A percentile compares a stretch with the other conserved stretches of the same genome.
These are phyloP conservation scores for Pitta sordida DNA, from an alignment of 2,113 vertebrate genomes.

Conservation along the genomic window DNA sequence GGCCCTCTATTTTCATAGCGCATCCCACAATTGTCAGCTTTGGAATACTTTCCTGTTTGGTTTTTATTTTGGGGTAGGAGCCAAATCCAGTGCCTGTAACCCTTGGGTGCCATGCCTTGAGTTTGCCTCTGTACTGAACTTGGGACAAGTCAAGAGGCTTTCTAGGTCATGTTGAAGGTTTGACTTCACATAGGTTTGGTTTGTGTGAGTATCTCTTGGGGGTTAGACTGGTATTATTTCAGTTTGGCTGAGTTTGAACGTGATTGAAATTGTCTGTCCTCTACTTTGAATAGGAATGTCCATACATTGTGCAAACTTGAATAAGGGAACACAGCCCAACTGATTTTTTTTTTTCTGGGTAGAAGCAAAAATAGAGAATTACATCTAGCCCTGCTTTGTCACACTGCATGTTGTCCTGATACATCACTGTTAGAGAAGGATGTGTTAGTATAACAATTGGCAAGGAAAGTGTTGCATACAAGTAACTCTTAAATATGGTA, in stretches of 20 bases:
- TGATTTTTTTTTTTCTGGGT: background rate
- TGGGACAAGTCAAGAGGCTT: background rate
- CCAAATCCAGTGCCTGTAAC: background rate
- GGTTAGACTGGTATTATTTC: background rate
- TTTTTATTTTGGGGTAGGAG: background rate
- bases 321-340: background rate
- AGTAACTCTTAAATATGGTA: background rate
- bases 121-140: background rate
- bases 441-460: accelerated
- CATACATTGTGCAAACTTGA: background rate
- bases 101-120: background rate
- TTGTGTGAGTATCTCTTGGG: background rate
- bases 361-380: background rate
- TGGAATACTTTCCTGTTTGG: background rate
- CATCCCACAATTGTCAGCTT: background rate
- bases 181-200: background rate
- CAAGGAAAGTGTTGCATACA: background rate
- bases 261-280: background rate
- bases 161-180: background rate
- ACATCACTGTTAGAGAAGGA: background rate
- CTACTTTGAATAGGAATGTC: background rate
- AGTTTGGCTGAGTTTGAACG: background rate
- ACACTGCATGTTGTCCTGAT: background rate
- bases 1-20: background rate
- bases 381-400: background rate